Evolutionary conservation across 2,888 invertebrate species (phyloP), one percentile per base, ranked within the genome.

Genomic region (Brassicogethes aeneus): DNA sequence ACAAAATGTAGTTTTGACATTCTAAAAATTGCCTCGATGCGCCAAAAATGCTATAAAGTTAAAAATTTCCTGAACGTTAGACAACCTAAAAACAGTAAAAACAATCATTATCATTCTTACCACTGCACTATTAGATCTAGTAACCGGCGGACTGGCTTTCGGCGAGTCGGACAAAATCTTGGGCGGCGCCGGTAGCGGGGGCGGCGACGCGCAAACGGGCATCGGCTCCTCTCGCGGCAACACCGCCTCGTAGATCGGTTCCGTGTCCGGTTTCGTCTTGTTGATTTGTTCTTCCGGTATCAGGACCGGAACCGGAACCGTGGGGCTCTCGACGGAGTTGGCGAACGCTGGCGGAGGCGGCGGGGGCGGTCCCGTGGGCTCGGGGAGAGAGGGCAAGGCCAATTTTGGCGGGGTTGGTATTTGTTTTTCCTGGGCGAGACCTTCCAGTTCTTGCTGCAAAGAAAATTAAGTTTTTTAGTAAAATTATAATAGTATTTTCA

Each of bases 211-310:
- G 41, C 62, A 61, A 13, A 59, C 64, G 5, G 51, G 62, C 8
- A 56, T 59, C 3, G 45, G 41, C 23, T 78, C 79, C 33, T 78
- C 81, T 3, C 85, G 71, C 1, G 86, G 86, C 48, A 86, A 73
- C 3, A 90, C 85, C 0, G 88, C 80, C 61, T 91, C 90, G 62
- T 91, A 91, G 50, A 91, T 91, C 0, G 89, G 90, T 65, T 86
- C 83, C 51, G 59, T 43, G 49, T 56, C 44, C 40, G 34, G 45
- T 34, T 45, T 47, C 36, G 43, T 42, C 31, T 45, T 47, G 48
- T 42, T 52, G 43, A 39, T 46, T 45, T 52, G 36, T 34, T 47
- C 39, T 40, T 56, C 45, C 14, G 52, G 53, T 30, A 56, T 59
- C 30, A 40, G 37, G 23, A 44, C 46, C 14, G 46, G 43, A 12